Base-by-base conservation (phyloP, 1,140 invertebrate species). In the Macrostomum lignano region DNA sequence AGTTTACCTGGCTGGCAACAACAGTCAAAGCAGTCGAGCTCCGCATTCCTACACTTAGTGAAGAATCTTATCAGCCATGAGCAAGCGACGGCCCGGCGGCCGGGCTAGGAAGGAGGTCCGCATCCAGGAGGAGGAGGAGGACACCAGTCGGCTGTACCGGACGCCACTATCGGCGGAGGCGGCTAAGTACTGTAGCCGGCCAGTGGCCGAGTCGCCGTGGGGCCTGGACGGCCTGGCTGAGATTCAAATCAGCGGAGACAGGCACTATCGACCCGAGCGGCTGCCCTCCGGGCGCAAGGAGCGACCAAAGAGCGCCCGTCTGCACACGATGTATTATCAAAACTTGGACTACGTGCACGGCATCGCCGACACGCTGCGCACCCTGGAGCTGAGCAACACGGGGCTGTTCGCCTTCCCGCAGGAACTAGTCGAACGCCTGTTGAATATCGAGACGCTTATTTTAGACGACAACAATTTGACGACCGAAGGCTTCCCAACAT, bases 181-280 rank as follows among this genome's bases (percentile, higher is more conserved):
- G n/a, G n/a, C n/a, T n/a, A n/a, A n/a, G n/a, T n/a, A n/a, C n/a
- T n/a, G n/a, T n/a, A n/a, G n/a, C n/a, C n/a, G n/a, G n/a, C n/a
- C n/a, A n/a, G n/a, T n/a, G n/a, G n/a, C n/a, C n/a, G n/a, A n/a
- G n/a, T n/a, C n/a, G n/a, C n/a, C n/a, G n/a, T n/a, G n/a, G n/a
- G n/a, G n/a, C n/a, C n/a, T n/a, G n/a, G n/a, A n/a, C n/a, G n/a
- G n/a, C n/a, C n/a, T n/a, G n/a, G n/a, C n/a, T n/a, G n/a, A n/a
- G n/a, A n/a, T n/a, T n/a, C n/a, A n/a, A n/a, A n/a, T 43, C 28
- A 34, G 39, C 25, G 48, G 49, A 11, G 40, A 39, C 1, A 38
- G 51, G 2, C 49, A 53, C 26, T 35, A 49, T 31, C 43, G 47
- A 29, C 49, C 51, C 3, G 43, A 48, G 25, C 36, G 49, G 7